These are phyloP conservation scores for Circaetus gallicus DNA, from an alignment of 2,113 vertebrate genomes.

Conservation along the genomic window DNA sequence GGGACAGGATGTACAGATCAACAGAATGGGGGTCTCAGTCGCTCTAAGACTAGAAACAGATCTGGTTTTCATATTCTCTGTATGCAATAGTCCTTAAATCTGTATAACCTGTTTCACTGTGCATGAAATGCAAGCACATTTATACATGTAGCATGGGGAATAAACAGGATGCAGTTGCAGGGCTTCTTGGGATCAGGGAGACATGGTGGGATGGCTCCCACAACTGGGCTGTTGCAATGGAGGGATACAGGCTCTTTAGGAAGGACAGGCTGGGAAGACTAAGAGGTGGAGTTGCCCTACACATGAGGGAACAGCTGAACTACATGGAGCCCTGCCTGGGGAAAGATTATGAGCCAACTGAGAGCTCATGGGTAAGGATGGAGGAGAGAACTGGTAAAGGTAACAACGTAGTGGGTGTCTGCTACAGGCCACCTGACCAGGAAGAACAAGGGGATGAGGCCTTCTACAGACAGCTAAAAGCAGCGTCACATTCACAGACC, in stretches of 20 bases:
- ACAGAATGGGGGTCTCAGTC: not conserved
- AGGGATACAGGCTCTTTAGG: not conserved
- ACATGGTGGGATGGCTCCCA: not conserved
- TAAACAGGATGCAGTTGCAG: not conserved
- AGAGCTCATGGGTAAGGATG: not conserved
- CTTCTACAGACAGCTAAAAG: not conserved
- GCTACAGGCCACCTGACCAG: not conserved
- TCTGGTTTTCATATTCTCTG: not conserved
- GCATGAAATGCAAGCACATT: not conserved
- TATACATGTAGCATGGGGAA: not conserved
- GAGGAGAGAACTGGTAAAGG: not conserved
- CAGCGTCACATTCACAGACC: not conserved
- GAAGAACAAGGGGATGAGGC: not conserved
- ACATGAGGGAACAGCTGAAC: not conserved
- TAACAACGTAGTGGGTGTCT: not conserved
- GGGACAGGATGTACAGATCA: not conserved
- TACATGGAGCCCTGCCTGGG: not conserved
- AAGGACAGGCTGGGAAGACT: fast-evolving
- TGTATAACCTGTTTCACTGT: not conserved
- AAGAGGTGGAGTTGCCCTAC: not conserved
- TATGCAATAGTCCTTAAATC: not conserved
- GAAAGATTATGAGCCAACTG: not conserved
- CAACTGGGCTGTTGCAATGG: not conserved
- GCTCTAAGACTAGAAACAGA: not conserved
- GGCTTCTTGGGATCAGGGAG: not conserved